Percentiles rank a stretch among this genome's conserved stretches.
Evolutionary conservation across 2,888 invertebrate species (phyloP).

Genomic region (Sclerodermus sp.): DNA sequence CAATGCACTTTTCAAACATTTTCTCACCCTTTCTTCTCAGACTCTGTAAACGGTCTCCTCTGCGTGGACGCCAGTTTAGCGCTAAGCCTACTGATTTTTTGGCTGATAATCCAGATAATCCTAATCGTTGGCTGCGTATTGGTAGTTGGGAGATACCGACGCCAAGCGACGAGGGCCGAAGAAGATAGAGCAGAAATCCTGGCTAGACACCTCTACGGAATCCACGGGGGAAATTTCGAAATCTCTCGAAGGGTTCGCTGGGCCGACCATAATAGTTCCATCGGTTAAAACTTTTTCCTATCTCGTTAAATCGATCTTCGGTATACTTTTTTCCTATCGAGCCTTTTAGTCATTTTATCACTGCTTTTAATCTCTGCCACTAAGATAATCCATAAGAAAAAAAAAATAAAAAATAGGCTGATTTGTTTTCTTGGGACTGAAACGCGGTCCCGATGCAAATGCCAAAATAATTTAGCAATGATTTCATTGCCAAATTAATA

Average conservation of each 20-base stretch:
- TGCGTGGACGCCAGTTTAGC: conserved; percentile 69
- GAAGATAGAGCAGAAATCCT: conserved; percentile 49
- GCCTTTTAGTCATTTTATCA: no score
- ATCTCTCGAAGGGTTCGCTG: conserved; percentile 49
- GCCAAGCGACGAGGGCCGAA: conserved; percentile 43
- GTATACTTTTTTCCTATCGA: no score
- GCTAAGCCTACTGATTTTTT: conserved; percentile 67
- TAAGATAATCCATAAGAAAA: no score
- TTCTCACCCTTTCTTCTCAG: conserved; percentile 14
- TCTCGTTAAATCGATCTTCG: no score
- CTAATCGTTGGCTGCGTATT: conserved; percentile 62
- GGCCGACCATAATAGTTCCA: conserved; percentile 44
- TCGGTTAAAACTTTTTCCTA: conserved; percentile 22
- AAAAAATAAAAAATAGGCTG: no score
- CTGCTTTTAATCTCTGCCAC: no score
- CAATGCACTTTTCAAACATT: not conserved
- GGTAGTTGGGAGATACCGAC: conserved; percentile 60
- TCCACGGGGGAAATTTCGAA: conserved; percentile 51
- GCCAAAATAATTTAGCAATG: no score
- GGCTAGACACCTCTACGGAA: conserved; percentile 50
- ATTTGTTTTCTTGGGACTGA: no score
- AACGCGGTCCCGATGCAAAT: no score
- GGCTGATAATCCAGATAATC: conserved; percentile 65
- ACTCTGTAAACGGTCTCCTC: conserved; percentile 53
- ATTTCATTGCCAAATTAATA: no score